A percentile compares a stretch with the other conserved stretches of the same genome.
Conservation (phyloP, 2,888 invertebrate genomes). For the Hyles lineata region DNA sequence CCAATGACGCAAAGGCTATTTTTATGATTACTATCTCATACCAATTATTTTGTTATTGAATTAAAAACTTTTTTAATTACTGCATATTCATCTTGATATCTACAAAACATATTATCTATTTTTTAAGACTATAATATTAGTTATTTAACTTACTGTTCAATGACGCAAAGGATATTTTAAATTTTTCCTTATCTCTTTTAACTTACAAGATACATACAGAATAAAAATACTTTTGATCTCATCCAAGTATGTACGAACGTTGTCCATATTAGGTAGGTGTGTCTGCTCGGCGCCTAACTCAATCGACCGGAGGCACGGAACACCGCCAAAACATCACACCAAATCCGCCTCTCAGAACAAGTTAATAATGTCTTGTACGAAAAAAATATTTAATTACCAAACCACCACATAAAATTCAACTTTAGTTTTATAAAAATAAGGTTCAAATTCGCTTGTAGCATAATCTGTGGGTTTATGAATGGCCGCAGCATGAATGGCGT, state of each 20-base stretch:
- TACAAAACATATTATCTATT: too few relatives aligned
- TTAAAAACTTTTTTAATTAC: too few relatives aligned
- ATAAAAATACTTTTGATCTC: neutral
- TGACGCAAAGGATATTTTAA: too few relatives aligned
- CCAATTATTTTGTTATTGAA: too few relatives aligned
- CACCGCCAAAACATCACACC: constrained; percentile 16
- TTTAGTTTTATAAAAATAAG: constrained; percentile 24
- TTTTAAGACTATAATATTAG: too few relatives aligned
- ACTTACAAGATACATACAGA: neutral
- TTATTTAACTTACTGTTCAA: too few relatives aligned
- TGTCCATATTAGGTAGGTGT: neutral
- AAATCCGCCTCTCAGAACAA: constrained; percentile 11
- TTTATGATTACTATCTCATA: too few relatives aligned
- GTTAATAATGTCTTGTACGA: neutral
- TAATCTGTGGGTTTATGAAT: constrained; percentile 64
- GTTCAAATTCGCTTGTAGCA: constrained; percentile 35
- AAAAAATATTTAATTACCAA: constrained; percentile 16
- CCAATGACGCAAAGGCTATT: too few relatives aligned
- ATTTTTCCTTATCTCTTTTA: too few relatives aligned
- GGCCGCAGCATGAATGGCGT: constrained; percentile 71
- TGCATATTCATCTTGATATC: too few relatives aligned
- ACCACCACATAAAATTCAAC: neutral
- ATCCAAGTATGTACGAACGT: neutral
- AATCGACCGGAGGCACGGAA: constrained; percentile 17
- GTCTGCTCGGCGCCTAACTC: constrained; percentile 3